Evolutionary conservation across 2,888 invertebrate genomes (phyloP), one percentile per base, ranked within the genome.

Genomic region (Axea sp.): DNA sequence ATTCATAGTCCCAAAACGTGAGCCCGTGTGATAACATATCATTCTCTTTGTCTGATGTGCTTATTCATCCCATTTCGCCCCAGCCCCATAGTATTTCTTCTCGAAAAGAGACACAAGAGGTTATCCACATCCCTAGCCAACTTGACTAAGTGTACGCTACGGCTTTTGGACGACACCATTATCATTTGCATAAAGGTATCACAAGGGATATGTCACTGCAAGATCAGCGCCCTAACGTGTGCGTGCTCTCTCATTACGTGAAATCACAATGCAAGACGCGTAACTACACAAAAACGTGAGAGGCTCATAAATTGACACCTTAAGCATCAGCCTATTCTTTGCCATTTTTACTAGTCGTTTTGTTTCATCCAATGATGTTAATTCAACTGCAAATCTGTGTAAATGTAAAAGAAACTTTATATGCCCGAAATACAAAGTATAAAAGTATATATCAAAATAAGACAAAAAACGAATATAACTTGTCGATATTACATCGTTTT

Each of bases 211-310:
- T 75, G 55, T 73, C 73, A 71, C 67, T 17, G 43, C 11, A 45
- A 74, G 75, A 77, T 76, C 69, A 37, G 72, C 35, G 37, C 43
- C 47, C 72, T 77, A 75, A 79, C 78, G 77, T 78, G 78, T 80
- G 82, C 81, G 81, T 83, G 81, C 80, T 81, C 84, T 84, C 83
- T 85, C 82, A 85, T 85, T 85, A 85, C 78, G 73, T 77, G 77
- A 78, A 79, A 83, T 83, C 81, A 80, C 80, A 79, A 84, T 83
- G 81, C 82, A 76, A 72, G 79, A 78, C 77, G 78, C 79, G 77
- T 76, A 65, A 74, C 67, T 78, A 81, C 81, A 80, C 78, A 84
- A 84, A 84, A 84, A 84, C 83, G 83, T 84, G 83, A 83, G 82
- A 78, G 75, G 81, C 81, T 77, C 81, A 79, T 82, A 83, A 84